These are phyloP conservation scores for Nyctalus aviator DNA, from an alignment of 2,797 vertebrate genomes.

Conservation along the genomic window DNA sequence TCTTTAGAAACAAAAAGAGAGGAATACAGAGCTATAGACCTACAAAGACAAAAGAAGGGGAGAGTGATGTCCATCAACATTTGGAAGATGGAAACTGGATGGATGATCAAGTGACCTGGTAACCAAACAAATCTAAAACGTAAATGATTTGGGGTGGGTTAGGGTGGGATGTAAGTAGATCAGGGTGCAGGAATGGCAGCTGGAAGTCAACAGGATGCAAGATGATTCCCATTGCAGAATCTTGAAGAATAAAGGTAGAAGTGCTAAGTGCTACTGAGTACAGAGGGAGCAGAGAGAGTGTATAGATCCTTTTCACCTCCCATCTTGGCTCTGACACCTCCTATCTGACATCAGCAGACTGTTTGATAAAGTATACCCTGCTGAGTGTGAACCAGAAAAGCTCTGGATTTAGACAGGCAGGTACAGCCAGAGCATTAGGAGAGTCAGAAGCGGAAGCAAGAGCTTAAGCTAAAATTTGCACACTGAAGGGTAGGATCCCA, in stretches of 20 bases:
- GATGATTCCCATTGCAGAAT: not conserved
- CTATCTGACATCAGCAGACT: not conserved
- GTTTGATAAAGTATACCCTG: not conserved
- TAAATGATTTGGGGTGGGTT: not conserved
- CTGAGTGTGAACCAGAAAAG: not conserved
- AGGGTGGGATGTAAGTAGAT: not conserved
- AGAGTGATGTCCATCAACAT: not conserved
- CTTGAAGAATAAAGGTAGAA: not conserved
- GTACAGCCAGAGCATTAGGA: not conserved
- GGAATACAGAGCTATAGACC: not conserved
- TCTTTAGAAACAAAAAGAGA: constrained; percentile 42
- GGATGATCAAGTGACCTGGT: not conserved
- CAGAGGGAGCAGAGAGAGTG: not conserved
- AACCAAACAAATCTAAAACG: not conserved
- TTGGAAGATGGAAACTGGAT: not conserved
- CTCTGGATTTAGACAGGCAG: not conserved
- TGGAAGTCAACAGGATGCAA: not conserved
- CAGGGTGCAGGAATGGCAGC: not conserved
- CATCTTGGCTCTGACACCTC: not conserved
- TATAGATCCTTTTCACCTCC: not conserved
- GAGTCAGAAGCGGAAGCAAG: not conserved
- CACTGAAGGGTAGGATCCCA: not conserved
- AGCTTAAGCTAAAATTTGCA: not conserved
- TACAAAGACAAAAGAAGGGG: not conserved
- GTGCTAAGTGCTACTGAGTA: not conserved